Evolutionary conservation across 2,797 vertebrate species (phyloP).

Genomic region (Sus cebifrons): DNA sequence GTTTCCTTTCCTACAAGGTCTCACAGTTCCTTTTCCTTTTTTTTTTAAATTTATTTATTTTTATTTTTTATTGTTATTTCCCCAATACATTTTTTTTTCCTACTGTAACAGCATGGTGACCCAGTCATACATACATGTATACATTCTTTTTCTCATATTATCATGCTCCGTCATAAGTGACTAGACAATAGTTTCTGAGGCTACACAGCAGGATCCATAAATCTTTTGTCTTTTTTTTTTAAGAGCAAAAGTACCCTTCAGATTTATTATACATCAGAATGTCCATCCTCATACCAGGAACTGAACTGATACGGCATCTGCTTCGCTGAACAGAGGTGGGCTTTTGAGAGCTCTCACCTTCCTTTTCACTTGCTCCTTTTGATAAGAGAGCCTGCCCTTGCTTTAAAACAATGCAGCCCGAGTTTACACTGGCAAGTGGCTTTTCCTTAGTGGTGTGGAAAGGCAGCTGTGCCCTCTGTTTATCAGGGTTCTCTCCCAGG

Average conservation of each 20-base stretch:
- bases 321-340: slow-evolving; percentile 2
- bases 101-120: no score
- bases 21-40: slow-evolving; percentile 77
- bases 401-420: slow-evolving; percentile 49
- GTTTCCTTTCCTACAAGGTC: slow-evolving; percentile 83
- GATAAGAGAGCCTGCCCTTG: not conserved
- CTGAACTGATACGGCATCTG: accelerated
- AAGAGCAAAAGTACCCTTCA: slow-evolving; percentile 50
- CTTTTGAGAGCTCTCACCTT: slow-evolving; percentile 18
- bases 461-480: not conserved
- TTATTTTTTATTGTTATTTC: no score
- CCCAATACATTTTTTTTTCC: no score
- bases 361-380: not conserved
- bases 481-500: not conserved
- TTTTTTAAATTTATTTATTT: not conserved
- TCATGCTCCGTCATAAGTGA: no score
- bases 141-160: no score
- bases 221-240: not conserved
- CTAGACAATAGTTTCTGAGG: no score
- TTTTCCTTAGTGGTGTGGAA: slow-evolving; percentile 50
- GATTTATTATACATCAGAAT: not conserved
- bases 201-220: no score
- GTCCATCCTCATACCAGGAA: not conserved
- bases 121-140: no score
- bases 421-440: slow-evolving; percentile 65